phyloP scores from a whole-genome alignment of 2,888 invertebrate genomes.

The Phortica magna region DNA sequence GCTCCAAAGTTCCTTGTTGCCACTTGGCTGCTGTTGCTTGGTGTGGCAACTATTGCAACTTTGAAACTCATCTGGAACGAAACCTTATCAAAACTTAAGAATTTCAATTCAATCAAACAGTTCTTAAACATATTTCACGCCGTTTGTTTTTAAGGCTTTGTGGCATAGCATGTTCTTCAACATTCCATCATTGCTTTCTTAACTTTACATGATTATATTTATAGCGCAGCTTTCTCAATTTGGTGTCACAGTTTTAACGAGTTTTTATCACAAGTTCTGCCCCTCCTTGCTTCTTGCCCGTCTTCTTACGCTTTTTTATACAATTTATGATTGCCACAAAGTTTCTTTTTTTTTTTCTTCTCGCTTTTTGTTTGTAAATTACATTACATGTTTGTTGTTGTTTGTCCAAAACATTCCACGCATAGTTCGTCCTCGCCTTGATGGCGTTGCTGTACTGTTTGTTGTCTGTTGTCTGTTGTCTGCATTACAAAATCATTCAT shows the following conservation, averaged over 20 bases:
- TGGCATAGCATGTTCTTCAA: background rate
- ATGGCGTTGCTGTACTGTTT: slow-evolving; percentile 58
- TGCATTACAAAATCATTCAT: slow-evolving; percentile 69
- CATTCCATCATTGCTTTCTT: background rate
- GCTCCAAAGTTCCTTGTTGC: background rate
- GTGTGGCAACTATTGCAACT: too few species aligned
- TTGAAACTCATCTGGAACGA: too few species aligned
- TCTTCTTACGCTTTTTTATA: background rate
- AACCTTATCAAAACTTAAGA: too few species aligned
- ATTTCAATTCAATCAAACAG: too few species aligned
- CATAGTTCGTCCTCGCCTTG: slow-evolving; percentile 64
- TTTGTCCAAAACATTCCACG: slow-evolving; percentile 66
- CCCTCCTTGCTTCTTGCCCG: too few species aligned
- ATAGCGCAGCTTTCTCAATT: background rate
- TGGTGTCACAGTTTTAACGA: background rate
- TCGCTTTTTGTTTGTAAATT: slow-evolving; percentile 16
- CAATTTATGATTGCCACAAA: background rate
- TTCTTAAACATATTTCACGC: too few species aligned
- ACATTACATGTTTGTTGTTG: slow-evolving; percentile 52
- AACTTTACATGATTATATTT: background rate
- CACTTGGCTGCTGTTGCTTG: background rate
- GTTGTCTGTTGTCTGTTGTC: slow-evolving; percentile 49
- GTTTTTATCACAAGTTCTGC: slow-evolving; percentile 1
- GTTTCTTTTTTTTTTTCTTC: slow-evolving; percentile 1
- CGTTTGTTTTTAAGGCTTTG: too few species aligned